phyloP scores from a whole-genome alignment of 1,140 invertebrate genomes.

The Drosophila yakuba region DNA sequence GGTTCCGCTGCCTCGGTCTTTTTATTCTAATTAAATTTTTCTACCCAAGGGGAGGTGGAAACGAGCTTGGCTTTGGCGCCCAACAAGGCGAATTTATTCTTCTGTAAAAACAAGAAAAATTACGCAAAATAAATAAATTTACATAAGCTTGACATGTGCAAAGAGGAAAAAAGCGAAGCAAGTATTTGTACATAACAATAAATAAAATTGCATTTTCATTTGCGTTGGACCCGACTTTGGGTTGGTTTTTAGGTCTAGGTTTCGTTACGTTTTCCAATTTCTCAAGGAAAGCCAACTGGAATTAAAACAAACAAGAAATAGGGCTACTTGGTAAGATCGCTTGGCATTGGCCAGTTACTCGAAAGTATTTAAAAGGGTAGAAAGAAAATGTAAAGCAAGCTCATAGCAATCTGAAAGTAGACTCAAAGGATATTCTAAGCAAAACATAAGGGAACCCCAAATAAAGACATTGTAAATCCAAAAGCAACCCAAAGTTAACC shows the following conservation, averaged over 20 bases:
- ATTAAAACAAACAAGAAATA: conserved; percentile 24
- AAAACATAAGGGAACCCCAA: too few species aligned
- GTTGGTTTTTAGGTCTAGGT: conserved; percentile 33
- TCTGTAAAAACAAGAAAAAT: conserved; percentile 84
- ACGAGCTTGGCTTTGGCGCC: conserved; percentile 11
- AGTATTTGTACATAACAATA: conserved; percentile 81
- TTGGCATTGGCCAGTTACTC: conserved; percentile 63
- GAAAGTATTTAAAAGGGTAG: conserved; percentile 77
- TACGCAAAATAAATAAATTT: conserved; percentile 84
- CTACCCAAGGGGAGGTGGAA: not conserved
- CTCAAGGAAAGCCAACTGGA: conserved; percentile 15
- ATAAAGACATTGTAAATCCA: too few species aligned
- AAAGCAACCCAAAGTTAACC: too few species aligned
- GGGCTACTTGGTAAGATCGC: conserved; percentile 46
- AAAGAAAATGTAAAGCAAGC: too few species aligned
- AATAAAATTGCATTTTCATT: conserved; percentile 83
- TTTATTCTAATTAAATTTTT: conserved; percentile 84
- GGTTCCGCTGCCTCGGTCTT: conserved; percentile 45
- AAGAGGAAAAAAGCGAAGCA: conserved; percentile 19
- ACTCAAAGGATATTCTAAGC: too few species aligned
- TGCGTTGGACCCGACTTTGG: conserved; percentile 35
- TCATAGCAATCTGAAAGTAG: too few species aligned
- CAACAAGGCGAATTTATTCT: conserved; percentile 78
- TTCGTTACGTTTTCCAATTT: conserved; percentile 30
- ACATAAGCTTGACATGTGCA: conserved; percentile 72